Evolutionary conservation across 2,888 invertebrate species (phyloP), one percentile per base, ranked within the genome.

Genomic region (Taenaris catops): DNA sequence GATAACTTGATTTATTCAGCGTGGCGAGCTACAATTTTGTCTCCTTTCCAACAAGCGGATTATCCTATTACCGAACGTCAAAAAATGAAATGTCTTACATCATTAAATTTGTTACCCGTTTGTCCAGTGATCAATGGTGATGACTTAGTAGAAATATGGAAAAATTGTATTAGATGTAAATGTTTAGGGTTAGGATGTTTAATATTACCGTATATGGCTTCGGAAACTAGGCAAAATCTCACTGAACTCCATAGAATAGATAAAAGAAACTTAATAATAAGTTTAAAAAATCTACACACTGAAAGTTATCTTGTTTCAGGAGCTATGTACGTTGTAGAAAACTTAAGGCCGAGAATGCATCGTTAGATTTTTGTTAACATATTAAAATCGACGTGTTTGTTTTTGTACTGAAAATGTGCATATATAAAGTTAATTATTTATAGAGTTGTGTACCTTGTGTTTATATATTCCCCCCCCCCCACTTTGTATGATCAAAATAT

Each of bases 21-120:
- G 28, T 87, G 86, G 87, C 71, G 75, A 31, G 65, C 79, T 4
- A 65, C 83, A 42, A 65, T 87, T 33, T 50, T 87, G 38, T 67
- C 68, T 24, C 87, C 87, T 8, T 87, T 87, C 43, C 75, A 81
- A 63, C 64, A 64, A 4, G 84, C 86, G 1, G 87, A 87, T 52
- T 79, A 81, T 48, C 87, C 87, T 16, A 75, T 87, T 28, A 83
- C 83, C 18, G 86, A 80, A 44, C 69, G 71, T 14, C 87, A 87
- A 55, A 81, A 68, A 55, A 44, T 48, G 0, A 79, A 76, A 46
- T 87, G 87, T 56, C 51, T 84, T 14, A 75, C 74, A 45, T 69
- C 73, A 32, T 58, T 87, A 38, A 87, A 84, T 62, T 58, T 86
- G 34, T 58, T 87, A 40, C 84, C 86, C 1, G 53, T 78, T 17